These are phyloP conservation scores for Chascanopsetta lugubris DNA, from an alignment of 2,113 vertebrate species.

Conservation along the genomic window DNA sequence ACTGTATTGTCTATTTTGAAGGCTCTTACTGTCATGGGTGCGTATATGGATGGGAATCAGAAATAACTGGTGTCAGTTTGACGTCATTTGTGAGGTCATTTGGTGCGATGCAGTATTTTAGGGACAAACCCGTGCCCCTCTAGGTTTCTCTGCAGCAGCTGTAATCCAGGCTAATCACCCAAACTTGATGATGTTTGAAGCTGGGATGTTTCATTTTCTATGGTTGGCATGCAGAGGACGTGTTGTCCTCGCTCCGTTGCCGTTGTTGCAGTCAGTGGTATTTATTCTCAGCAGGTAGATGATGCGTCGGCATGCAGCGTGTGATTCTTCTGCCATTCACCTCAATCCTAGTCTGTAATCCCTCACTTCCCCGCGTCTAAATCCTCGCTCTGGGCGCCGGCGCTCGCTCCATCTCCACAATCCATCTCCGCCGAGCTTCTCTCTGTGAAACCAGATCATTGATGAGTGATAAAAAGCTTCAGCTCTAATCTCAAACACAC, in stretches of 20 bases:
- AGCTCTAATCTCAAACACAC: conserved; percentile 61
- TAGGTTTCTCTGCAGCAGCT: conserved; percentile 25
- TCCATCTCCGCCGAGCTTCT: conserved; percentile 52
- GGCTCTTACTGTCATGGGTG: neutral
- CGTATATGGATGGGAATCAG: conserved; percentile 16
- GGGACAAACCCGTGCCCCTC: conserved; percentile 11
- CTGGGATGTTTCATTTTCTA: conserved; percentile 30
- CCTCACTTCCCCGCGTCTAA: conserved; percentile 54
- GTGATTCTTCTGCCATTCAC: conserved; percentile 47
- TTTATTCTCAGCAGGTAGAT: conserved; percentile 34
- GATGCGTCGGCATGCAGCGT: conserved; percentile 44
- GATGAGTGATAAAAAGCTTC: conserved; percentile 62
- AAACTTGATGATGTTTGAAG: conserved; percentile 47
- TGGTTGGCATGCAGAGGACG: conserved; percentile 4
- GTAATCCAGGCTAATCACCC: conserved; percentile 54
- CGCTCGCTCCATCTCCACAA: conserved; percentile 53
- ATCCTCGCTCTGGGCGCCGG: conserved; percentile 59
- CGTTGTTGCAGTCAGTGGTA: conserved; percentile 3
- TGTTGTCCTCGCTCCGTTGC: neutral
- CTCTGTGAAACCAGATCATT: conserved; percentile 47
- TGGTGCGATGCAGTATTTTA: conserved; percentile 12
- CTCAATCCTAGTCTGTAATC: conserved; percentile 59
- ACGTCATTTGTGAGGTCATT: conserved; percentile 10
- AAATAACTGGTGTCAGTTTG: conserved; percentile 18
- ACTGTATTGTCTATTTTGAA: too few relatives aligned